Conservation (phyloP, 2,797 vertebrate species). For the Coilia nasus region DNA sequence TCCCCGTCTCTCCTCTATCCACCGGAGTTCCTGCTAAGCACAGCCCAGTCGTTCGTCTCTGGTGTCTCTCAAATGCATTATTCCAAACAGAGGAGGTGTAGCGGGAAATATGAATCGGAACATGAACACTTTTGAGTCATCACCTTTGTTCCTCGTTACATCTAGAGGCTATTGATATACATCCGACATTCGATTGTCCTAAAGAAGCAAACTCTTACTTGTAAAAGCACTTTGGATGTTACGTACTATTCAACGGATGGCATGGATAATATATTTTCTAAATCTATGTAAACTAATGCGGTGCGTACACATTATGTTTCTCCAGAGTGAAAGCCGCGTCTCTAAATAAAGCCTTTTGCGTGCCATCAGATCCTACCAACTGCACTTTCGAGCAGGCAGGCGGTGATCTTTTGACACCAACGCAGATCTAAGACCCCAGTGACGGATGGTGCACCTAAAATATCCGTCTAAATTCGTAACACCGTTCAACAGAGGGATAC, state of each 20-base stretch:
- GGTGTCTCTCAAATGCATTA: constrained; percentile 7
- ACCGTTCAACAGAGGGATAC: constrained; percentile 28
- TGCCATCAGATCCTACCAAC: constrained; percentile 20
- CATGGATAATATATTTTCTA: background rate
- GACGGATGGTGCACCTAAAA: constrained; percentile 2
- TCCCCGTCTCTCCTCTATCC: constrained; percentile 58
- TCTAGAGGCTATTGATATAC: background rate
- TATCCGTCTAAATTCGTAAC: constrained; percentile 40
- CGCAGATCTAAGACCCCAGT: constrained; percentile 28
- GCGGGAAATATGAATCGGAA: constrained; percentile 16
- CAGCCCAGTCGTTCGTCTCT: background rate
- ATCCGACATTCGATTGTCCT: background rate
- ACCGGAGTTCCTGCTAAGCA: background rate
- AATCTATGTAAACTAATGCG: constrained; percentile 1
- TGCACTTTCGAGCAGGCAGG: constrained; percentile 35
- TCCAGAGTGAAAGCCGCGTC: constrained; percentile 34
- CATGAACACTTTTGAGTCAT: background rate
- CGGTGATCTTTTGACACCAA: constrained; percentile 48
- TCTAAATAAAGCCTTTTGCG: constrained; percentile 47
- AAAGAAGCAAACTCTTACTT: background rate
- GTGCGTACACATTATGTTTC: constrained; percentile 31
- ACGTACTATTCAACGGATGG: background rate
- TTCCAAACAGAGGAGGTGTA: background rate
- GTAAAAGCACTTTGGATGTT: background rate
- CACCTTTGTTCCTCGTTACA: background rate